phyloP scores from a whole-genome alignment of 2,797 vertebrate genomes.

The Cynopterus sphinx region DNA sequence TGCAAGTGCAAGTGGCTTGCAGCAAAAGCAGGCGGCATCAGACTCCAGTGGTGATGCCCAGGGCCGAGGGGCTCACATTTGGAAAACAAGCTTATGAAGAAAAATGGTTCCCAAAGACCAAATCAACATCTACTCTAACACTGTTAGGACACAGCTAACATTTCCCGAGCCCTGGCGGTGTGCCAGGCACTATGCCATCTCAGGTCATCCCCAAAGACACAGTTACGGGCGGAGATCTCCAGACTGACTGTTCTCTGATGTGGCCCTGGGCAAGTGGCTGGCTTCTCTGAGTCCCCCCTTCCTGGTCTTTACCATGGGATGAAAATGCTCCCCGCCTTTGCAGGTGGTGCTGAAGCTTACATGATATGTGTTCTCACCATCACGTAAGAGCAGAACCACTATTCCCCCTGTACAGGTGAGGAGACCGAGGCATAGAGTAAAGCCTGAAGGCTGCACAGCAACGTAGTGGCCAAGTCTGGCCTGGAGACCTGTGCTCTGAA shows the following conservation, averaged over 20 bases:
- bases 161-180: rapidly evolving
- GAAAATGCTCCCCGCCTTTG: neutral
- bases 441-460: neutral
- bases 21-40: rapidly evolving
- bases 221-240: neutral
- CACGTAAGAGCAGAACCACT: neutral
- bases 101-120: neutral
- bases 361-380: neutral
- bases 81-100: neutral
- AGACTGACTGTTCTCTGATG: neutral
- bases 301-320: neutral
- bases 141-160: rapidly evolving
- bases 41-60: rapidly evolving
- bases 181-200: rapidly evolving
- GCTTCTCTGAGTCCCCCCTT: neutral
- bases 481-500: neutral
- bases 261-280: neutral
- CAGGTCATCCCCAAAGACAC: neutral
- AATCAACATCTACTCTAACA: neutral
- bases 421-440: neutral
- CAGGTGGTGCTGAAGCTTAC: neutral
- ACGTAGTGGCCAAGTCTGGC: neutral
- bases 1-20: neutral
- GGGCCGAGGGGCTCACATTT: neutral
- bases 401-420: neutral